phyloP scores from a whole-genome alignment of 2,113 vertebrate species.

The Maccullochella peelii region DNA sequence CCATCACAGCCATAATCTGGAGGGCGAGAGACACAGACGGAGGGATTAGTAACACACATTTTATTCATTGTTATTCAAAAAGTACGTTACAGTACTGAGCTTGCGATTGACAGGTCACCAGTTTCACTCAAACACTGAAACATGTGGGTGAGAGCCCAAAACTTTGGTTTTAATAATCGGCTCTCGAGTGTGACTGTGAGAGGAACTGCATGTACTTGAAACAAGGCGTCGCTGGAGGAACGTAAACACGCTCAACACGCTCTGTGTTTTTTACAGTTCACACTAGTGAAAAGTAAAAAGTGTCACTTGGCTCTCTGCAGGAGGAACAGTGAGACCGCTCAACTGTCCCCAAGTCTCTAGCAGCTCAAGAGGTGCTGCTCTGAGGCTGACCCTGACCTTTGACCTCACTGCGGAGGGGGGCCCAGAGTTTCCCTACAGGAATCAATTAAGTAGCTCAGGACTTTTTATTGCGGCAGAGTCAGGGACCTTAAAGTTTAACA shows the following conservation, averaged over 20 bases:
- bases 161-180: no score
- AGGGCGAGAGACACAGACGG: conserved; percentile 34
- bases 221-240: not conserved
- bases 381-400: conserved; percentile 35
- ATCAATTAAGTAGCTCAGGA: conserved; percentile 46
- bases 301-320: not conserved
- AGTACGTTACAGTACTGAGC: no score
- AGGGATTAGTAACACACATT: not conserved
- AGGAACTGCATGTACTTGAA: not conserved
- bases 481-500: conserved; percentile 51
- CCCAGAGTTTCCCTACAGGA: conserved; percentile 50
- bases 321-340: not conserved
- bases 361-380: conserved; percentile 18
- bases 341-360: not conserved
- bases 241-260: no score
- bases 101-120: no score
- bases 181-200: not conserved
- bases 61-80: not conserved
- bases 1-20: conserved; percentile 93
- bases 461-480: conserved; percentile 39
- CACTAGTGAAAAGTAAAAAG: not conserved
- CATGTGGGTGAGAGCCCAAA: no score
- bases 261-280: no score
- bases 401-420: conserved; percentile 10
- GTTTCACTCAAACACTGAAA: no score